A percentile compares a stretch with the other conserved stretches of the same genome.
Conservation (phyloP, 2,113 vertebrate genomes). For the Myiozetetes cayanensis region DNA sequence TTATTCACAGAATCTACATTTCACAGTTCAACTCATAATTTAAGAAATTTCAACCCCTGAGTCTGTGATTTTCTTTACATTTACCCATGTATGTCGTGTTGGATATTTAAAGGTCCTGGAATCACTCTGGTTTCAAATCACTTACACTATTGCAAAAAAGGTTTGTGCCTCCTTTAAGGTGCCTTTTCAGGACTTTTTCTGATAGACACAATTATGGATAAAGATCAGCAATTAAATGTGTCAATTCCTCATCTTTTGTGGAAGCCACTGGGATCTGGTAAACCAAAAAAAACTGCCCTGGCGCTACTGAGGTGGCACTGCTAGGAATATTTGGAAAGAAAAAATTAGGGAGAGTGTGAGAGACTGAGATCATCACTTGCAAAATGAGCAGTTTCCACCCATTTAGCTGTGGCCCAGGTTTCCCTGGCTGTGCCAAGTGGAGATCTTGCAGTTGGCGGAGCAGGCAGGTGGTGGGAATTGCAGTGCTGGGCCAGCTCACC, state of each 20-base stretch:
- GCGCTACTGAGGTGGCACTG: too few species aligned
- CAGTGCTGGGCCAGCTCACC: not conserved
- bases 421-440: not conserved
- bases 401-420: not conserved
- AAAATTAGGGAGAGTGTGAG: not conserved
- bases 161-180: not conserved
- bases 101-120: not conserved
- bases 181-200: not conserved
- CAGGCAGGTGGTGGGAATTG: not conserved
- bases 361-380: not conserved
- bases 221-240: not conserved
- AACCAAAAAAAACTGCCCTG: not conserved
- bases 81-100: accelerated
- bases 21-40: not conserved
- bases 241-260: not conserved
- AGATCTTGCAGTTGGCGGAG: not conserved
- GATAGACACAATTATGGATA: not conserved
- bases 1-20: not conserved
- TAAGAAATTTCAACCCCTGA: not conserved
- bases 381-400: not conserved
- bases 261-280: not conserved
- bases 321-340: not conserved
- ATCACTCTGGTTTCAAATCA: not conserved
- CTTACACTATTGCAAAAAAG: not conserved
- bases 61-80: not conserved